Conservation (phyloP, 2,113 vertebrate genomes). For the Campylomormyrus numenius region DNA sequence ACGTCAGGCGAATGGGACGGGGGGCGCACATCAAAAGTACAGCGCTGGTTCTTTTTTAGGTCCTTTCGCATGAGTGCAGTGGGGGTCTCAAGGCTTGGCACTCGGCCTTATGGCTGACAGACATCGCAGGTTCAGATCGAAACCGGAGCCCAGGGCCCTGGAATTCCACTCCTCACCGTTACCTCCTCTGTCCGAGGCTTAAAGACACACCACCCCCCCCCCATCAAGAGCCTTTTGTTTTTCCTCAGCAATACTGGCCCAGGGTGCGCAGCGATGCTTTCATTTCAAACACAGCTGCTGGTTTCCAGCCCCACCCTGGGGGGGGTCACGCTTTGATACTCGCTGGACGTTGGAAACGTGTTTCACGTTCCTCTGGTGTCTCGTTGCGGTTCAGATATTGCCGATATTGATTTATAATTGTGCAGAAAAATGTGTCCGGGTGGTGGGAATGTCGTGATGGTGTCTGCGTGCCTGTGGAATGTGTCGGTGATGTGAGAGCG, state of each 20-base stretch:
- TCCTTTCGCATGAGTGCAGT: not conserved
- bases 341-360: conserved; percentile 21
- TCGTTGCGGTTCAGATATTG: not conserved
- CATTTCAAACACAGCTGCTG: conserved; percentile 37
- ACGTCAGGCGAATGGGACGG: conserved; percentile 44
- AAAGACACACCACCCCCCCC: conserved; percentile 22
- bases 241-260: conserved; percentile 19
- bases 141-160: conserved; percentile 29
- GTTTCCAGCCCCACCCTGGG: conserved; percentile 22
- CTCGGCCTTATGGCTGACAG: conserved; percentile 21
- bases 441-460: not conserved
- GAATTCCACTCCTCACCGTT: conserved; percentile 19
- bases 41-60: not conserved
- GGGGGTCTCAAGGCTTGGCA: conserved; percentile 13
- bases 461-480: not conserved
- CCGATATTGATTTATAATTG: not conserved
- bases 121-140: conserved; percentile 33
- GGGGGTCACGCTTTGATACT: conserved; percentile 16
- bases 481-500: not conserved
- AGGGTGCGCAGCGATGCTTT: conserved; percentile 11
- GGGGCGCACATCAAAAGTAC: not conserved
- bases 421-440: not conserved
- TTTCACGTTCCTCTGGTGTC: conserved; percentile 33
- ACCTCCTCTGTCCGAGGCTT: conserved; percentile 12
- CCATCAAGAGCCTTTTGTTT: conserved; percentile 20